Evolutionary conservation across 2,797 vertebrate species (phyloP).

Genomic region (Tiaroga cobitis): DNA sequence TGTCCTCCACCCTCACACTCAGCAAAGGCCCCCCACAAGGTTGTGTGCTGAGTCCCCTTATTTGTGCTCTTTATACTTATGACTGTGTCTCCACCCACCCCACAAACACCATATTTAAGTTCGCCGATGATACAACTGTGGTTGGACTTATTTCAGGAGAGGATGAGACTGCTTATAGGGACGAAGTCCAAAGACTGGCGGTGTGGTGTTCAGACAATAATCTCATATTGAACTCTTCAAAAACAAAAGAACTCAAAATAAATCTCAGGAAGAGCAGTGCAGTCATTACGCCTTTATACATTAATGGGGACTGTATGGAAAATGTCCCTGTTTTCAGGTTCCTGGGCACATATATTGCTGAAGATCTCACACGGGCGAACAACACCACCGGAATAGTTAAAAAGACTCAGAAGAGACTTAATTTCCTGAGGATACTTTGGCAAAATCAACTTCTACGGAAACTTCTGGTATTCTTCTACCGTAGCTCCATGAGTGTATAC

Average conservation of each 20-base stretch:
- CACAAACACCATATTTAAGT: no score
- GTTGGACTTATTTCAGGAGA: not conserved
- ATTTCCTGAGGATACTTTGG: not conserved
- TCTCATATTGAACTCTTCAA: not conserved
- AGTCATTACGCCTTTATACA: not conserved
- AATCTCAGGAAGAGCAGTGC: not conserved
- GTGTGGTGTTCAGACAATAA: not conserved
- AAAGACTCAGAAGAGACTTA: not conserved
- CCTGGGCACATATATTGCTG: not conserved
- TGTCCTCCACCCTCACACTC: no score
- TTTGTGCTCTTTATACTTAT: not conserved
- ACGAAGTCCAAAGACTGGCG: conserved; percentile 1
- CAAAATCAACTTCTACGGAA: not conserved
- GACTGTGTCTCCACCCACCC: no score
- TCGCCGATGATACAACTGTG: not conserved
- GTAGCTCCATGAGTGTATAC: no score
- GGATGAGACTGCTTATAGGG: not conserved
- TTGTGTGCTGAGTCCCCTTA: not conserved
- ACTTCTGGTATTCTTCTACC: not conserved
- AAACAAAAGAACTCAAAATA: not conserved
- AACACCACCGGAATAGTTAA: not conserved
- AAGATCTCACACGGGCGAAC: not conserved
- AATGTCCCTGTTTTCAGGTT: not conserved
- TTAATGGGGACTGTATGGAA: not conserved
- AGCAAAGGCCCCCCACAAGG: no score